A percentile compares a stretch with the other conserved stretches of the same genome.
These are phyloP conservation scores for Python bivittatus DNA, from an alignment of 2,113 vertebrate species.

Conservation along the genomic window DNA sequence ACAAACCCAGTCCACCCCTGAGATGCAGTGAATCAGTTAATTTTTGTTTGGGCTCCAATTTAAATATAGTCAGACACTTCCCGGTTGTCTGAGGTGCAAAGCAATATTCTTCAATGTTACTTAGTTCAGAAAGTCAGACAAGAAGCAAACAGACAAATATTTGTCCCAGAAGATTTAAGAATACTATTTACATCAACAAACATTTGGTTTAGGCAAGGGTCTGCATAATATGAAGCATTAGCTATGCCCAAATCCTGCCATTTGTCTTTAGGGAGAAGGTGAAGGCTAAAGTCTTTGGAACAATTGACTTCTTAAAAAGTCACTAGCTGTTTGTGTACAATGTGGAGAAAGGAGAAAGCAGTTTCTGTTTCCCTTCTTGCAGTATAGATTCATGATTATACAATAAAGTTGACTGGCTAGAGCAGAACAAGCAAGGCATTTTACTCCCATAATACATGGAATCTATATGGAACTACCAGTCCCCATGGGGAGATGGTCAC, in stretches of 20 bases:
- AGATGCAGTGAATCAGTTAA: conserved; percentile 17
- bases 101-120: not conserved
- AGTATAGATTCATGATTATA: not conserved
- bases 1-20: conserved; percentile 20
- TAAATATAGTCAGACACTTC: conserved; percentile 36
- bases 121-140: not conserved
- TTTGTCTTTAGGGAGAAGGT: not conserved
- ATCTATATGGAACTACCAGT: not conserved
- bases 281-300: not conserved
- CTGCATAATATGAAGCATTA: not conserved
- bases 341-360: not conserved
- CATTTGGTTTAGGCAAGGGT: not conserved
- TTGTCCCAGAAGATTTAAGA: not conserved
- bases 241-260: not conserved
- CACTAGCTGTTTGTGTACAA: not conserved
- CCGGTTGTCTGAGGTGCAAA: not conserved
- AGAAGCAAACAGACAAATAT: not conserved
- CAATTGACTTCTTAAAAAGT: not conserved
- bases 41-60: conserved; percentile 24
- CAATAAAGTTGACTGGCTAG: not conserved
- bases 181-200: not conserved
- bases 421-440: not conserved
- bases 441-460: not conserved
- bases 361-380: not conserved
- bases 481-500: not conserved